These are phyloP conservation scores for Eupithecia subfuscata DNA, from an alignment of 2,888 invertebrate species.

Conservation along the genomic window DNA sequence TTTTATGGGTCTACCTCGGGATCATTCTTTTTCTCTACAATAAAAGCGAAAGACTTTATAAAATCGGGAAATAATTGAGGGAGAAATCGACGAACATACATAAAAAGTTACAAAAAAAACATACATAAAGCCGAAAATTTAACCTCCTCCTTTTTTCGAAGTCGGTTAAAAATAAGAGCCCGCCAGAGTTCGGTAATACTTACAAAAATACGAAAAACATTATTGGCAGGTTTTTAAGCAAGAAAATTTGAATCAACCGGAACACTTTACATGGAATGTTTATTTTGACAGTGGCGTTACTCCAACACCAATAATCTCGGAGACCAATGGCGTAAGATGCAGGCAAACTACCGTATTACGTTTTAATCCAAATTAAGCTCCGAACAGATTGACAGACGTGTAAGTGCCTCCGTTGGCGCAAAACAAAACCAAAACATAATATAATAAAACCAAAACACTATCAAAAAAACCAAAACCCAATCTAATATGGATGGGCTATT, in stretches of 20 bases:
- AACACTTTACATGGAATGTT: background rate
- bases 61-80: too few species aligned
- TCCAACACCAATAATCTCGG: constrained; percentile 40
- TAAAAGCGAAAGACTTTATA: too few species aligned
- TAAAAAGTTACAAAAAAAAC: too few species aligned
- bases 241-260: background rate
- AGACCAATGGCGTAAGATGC: constrained; percentile 71
- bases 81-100: too few species aligned
- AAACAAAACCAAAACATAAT: constrained; percentile 66
- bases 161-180: background rate
- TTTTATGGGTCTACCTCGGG: too few species aligned
- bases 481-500: constrained; percentile 71
- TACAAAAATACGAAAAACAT: background rate
- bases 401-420: constrained; percentile 74
- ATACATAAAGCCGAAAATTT: too few species aligned
- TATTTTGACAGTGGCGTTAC: background rate
- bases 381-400: constrained; percentile 73
- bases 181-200: background rate
- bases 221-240: background rate
- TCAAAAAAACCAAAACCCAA: constrained; percentile 65
- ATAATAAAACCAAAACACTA: constrained; percentile 69
- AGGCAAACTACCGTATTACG: constrained; percentile 81
- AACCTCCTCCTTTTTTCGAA: too few species aligned
- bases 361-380: constrained; percentile 78
- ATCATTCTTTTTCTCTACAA: too few species aligned